A percentile compares a stretch with the other conserved stretches of the same genome.
Conservation (phyloP, 2,797 vertebrate genomes). For the Sarcoramphus papa region DNA sequence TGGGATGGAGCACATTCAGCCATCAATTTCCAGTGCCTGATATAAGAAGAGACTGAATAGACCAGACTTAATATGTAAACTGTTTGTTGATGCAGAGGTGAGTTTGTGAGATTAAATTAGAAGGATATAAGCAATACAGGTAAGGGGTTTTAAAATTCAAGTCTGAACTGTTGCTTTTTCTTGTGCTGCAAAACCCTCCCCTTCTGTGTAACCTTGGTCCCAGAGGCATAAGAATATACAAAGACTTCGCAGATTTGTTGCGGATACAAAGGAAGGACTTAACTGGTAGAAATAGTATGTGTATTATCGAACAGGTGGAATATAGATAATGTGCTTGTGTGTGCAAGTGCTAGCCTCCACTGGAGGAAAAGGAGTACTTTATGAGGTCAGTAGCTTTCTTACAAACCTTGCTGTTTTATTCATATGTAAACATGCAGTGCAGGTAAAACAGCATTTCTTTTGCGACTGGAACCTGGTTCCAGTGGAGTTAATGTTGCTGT, state of each 20-base stretch:
- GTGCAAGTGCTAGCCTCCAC: accelerated
- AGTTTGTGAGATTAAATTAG: not conserved
- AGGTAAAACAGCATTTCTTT: not conserved
- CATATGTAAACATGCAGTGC: accelerated
- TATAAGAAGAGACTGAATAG: not conserved
- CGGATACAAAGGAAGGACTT: not conserved
- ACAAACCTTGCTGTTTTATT: not conserved
- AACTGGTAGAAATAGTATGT: not conserved
- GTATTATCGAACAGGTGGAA: not conserved
- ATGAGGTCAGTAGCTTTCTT: not conserved
- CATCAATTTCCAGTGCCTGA: not conserved
- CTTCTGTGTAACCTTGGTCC: not conserved
- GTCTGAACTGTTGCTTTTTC: not conserved
- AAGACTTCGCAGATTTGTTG: not conserved
- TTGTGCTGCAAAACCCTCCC: not conserved
- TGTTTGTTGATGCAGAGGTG: not conserved
- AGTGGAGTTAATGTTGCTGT: not conserved
- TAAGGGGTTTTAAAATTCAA: not conserved
- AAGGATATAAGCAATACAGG: not conserved
- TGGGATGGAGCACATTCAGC: not conserved
- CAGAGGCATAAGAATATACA: not conserved
- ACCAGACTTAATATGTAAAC: not conserved
- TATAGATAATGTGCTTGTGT: not conserved
- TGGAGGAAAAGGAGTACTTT: too few relatives aligned
- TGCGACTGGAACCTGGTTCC: not conserved